These are phyloP conservation scores for Hyla sarda DNA, from an alignment of 2,113 vertebrate species.

Conservation along the genomic window DNA sequence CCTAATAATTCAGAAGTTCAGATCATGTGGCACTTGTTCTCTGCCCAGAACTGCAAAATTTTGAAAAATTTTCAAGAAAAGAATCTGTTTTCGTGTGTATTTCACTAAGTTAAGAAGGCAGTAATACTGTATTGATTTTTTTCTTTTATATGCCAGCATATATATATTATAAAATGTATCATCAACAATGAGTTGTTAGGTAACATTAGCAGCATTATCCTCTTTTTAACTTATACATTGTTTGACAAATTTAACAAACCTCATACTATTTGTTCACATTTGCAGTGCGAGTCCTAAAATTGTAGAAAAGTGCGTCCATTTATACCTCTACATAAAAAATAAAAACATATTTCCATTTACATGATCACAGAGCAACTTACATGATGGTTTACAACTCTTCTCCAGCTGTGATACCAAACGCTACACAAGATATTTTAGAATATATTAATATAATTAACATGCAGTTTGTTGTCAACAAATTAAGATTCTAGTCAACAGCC, in stretches of 20 bases:
- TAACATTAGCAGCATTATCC: background rate
- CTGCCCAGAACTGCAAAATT: too few relatives aligned
- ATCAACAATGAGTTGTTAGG: background rate
- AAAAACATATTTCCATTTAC: slow-evolving; percentile 29
- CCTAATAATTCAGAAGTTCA: too few relatives aligned
- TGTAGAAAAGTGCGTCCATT: background rate
- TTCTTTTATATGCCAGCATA: too few relatives aligned
- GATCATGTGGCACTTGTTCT: too few relatives aligned
- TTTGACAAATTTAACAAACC: background rate
- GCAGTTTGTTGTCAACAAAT: slow-evolving; percentile 13
- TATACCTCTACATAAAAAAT: background rate
- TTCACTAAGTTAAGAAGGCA: too few relatives aligned
- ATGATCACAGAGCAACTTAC: background rate
- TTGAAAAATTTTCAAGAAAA: too few relatives aligned
- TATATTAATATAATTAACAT: slow-evolving; percentile 36
- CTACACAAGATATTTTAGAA: slow-evolving; percentile 7
- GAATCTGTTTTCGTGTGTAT: too few relatives aligned
- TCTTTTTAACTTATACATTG: background rate
- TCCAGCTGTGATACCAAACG: slow-evolving; percentile 38
- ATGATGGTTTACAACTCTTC: slow-evolving; percentile 22
- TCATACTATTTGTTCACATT: slow-evolving; percentile 6
- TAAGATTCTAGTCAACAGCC: slow-evolving; percentile 2
- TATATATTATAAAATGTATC: too few relatives aligned
- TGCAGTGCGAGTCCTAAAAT: background rate
- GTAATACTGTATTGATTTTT: too few relatives aligned